Evolutionary conservation across 2,888 invertebrate genomes (phyloP), one percentile per base, ranked within the genome.

Genomic region (Cosmia pyralina): DNA sequence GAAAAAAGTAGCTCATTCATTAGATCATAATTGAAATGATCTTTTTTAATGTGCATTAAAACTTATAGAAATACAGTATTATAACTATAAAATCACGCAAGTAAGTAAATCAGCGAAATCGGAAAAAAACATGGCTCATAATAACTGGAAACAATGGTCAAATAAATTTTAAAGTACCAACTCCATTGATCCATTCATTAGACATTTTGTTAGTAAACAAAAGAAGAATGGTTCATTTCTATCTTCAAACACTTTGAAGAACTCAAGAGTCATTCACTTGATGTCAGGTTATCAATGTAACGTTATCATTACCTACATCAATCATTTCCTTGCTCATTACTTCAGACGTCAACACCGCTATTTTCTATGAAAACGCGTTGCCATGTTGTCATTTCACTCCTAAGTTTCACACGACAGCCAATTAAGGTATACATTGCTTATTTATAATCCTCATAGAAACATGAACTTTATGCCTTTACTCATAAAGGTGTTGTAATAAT

Each of bases 391-490:
- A 86, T 79, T 85, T 84, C 80, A 82, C 84, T 83, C 81, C 77
- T 83, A 83, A 75, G 81, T 86, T 90, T 90, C 89, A 89, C 89
- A 89, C 87, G 84, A 83, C 78, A 69, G 44, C 79, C 75, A 82
- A 83, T 85, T 73, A 81, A 19, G 59, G 28, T 17, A 65, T 19
- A 38, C 46, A 65, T 44, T 19, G 34, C 52, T 34, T 22, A 10
- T 28, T 34, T 22, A 10, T 28, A 19, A 46, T 53, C 50, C 7
- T 41, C 34, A 58, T 8, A 46, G 66, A 0, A 81, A 71, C 46
- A 38, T 50, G 15, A 19, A 38, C 74, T 71, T 28, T 85, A 75
- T 67, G n/a, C 57, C 46, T 0, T 1, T 34, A 11, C 17, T 0
- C 0, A 48, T 75, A 81, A 72, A 69, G 57, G 10, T 60, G 28